phyloP scores from a whole-genome alignment of 2,113 vertebrate species.

The Arvicanthis niloticus region DNA sequence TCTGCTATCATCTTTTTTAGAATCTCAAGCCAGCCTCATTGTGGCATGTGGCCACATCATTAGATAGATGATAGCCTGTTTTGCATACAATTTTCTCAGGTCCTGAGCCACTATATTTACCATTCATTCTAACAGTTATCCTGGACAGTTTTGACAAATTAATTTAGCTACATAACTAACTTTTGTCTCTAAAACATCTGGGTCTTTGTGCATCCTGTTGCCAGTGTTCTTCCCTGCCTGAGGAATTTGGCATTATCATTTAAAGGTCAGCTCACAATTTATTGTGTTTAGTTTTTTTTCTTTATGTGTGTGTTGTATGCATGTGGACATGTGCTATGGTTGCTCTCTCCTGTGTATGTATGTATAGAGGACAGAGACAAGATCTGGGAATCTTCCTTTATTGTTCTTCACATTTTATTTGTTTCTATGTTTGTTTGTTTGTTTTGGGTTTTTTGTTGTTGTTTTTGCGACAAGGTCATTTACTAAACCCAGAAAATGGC shows the following conservation, averaged over 20 bases:
- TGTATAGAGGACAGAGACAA: background rate
- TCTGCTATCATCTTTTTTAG: background rate
- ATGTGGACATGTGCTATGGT: background rate
- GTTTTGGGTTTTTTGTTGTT: background rate
- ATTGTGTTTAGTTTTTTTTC: background rate
- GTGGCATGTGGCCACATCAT: background rate
- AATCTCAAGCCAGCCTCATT: background rate
- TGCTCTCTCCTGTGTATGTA: background rate
- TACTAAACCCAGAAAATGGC: background rate
- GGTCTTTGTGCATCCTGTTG: background rate
- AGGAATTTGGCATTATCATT: background rate
- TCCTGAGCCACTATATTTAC: background rate
- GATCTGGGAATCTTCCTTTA: background rate
- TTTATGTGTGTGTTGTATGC: background rate
- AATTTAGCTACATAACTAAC: background rate
- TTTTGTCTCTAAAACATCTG: background rate
- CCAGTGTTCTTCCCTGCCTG: slow-evolving; percentile 3
- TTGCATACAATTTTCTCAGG: background rate
- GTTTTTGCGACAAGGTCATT: background rate
- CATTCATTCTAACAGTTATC: background rate
- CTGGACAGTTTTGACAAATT: background rate
- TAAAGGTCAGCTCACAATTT: slow-evolving; percentile 12
- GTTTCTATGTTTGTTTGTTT: too few relatives aligned
- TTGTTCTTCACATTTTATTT: background rate
- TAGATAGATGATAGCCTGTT: background rate